These are phyloP conservation scores for Tortricodes alternella DNA, from an alignment of 2,888 invertebrate genomes.

Conservation along the genomic window DNA sequence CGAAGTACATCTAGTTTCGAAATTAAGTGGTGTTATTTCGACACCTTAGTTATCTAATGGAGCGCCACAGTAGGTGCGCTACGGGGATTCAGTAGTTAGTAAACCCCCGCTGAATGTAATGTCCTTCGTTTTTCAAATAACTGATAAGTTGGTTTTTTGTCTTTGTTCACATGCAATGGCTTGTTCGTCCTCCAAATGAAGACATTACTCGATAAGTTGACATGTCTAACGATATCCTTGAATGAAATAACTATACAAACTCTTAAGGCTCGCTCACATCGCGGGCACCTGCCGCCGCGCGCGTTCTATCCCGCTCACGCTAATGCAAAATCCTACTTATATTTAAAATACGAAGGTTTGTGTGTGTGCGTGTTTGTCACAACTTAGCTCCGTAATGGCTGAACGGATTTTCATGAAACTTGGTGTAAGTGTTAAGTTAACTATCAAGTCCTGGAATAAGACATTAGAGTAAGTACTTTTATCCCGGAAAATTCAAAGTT, in stretches of 20 bases:
- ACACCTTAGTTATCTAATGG: conserved; percentile 49
- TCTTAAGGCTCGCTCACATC: too few relatives aligned
- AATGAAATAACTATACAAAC: conserved; percentile 5
- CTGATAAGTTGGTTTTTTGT: conserved; percentile 15
- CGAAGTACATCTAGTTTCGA: conserved; percentile 48
- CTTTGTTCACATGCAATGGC: conserved; percentile 28
- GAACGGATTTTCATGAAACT: too few relatives aligned
- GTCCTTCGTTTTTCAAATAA: conserved; percentile 22
- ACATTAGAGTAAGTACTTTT: too few relatives aligned
- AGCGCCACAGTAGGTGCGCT: conserved; percentile 42
- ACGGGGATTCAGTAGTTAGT: conserved; percentile 41
- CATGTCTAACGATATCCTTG: conserved; percentile 13
- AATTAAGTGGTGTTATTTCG: conserved; percentile 51
- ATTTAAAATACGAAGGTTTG: too few relatives aligned
- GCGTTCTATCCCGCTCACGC: too few relatives aligned
- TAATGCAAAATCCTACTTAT: too few relatives aligned
- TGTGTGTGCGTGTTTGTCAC: too few relatives aligned
- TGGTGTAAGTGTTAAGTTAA: too few relatives aligned
- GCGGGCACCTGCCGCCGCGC: too few relatives aligned
- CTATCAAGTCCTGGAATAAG: too few relatives aligned
- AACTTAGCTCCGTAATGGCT: too few relatives aligned
- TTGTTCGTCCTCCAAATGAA: conserved; percentile 22
- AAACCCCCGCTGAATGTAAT: conserved; percentile 22
- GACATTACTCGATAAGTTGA: conserved; percentile 11
- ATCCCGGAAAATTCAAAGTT: too few relatives aligned